phyloP scores from a whole-genome alignment of 2,888 invertebrate species.

The Temnothorax rugatulus region DNA sequence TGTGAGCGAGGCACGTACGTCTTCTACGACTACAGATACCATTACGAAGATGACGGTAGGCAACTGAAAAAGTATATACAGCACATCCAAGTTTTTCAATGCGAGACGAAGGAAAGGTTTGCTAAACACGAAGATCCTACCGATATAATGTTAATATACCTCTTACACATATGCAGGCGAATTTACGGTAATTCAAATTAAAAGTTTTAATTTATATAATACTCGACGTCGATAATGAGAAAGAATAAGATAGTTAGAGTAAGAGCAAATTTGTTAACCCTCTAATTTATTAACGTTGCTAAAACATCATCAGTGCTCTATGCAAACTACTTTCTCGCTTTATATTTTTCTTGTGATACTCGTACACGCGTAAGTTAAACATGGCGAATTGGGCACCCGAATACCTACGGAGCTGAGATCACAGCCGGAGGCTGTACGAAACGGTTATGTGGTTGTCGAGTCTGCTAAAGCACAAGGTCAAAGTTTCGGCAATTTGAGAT shows the following conservation, averaged over 20 bases:
- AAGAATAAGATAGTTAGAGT: not conserved
- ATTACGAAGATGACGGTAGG: slow-evolving; percentile 72
- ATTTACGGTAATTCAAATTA: slow-evolving; percentile 61
- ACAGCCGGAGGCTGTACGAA: slow-evolving; percentile 52
- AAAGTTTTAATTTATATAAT: slow-evolving; percentile 65
- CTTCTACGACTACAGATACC: slow-evolving; percentile 72
- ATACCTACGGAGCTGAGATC: slow-evolving; percentile 16
- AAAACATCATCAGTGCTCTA: slow-evolving; percentile 7
- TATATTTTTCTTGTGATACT: not conserved
- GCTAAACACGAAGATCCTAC: not conserved
- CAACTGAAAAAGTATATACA: slow-evolving; percentile 75
- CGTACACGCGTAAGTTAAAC: not conserved
- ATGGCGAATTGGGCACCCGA: slow-evolving; percentile 10
- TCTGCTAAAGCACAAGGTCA: slow-evolving; percentile 50
- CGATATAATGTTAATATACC: not conserved
- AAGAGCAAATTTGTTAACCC: not conserved
- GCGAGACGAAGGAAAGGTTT: slow-evolving; percentile 20
- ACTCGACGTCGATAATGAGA: not conserved
- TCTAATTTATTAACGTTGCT: not conserved
- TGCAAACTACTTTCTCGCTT: slow-evolving; percentile 54
- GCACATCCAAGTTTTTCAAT: slow-evolving; percentile 50
- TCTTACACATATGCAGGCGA: too few species aligned
- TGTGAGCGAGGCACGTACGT: slow-evolving; percentile 70
- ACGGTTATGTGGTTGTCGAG: slow-evolving; percentile 55
- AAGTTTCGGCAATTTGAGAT: slow-evolving; percentile 55